Evolutionary conservation across 2,113 vertebrate species (phyloP).

Genomic region (Hyperopisus bebe): DNA sequence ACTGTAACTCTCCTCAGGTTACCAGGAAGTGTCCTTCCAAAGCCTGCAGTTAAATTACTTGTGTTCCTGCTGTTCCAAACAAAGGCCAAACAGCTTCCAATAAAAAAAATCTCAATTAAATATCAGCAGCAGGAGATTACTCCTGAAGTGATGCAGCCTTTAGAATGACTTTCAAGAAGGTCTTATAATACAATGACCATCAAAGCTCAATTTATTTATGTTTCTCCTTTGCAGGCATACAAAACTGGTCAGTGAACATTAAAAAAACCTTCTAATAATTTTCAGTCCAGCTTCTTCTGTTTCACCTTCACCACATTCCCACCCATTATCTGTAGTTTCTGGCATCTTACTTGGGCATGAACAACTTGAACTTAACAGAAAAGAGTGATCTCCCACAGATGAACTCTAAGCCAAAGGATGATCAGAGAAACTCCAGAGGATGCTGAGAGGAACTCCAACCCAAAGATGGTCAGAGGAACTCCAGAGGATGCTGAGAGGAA

Average conservation of each 20-base stretch:
- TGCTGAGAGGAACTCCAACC: neutral
- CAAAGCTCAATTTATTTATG: neutral
- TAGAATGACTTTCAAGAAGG: constrained; percentile 7
- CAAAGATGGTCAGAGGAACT: neutral
- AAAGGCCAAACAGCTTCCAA: constrained; percentile 10
- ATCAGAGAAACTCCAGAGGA: neutral
- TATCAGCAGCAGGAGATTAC: constrained; percentile 10
- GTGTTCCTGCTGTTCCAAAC: constrained; percentile 3
- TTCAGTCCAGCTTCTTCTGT: neutral
- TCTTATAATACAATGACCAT: neutral
- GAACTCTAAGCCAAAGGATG: neutral
- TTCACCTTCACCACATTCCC: neutral
- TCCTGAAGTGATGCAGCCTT: constrained; percentile 4
- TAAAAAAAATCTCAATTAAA: constrained; percentile 6
- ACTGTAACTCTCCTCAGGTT: constrained; percentile 2
- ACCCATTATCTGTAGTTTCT: neutral
- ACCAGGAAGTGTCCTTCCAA: constrained; percentile 3
- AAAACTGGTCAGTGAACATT: neutral
- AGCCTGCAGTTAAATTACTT: constrained; percentile 5
- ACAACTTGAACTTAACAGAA: neutral
- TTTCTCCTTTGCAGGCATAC: neutral
- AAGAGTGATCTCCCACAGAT: neutral
- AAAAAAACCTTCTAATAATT: neutral
- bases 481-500: neutral
- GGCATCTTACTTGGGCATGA: neutral